Percentiles rank a stretch among this genome's conserved stretches.
These are phyloP conservation scores for Malurus elegans DNA, from an alignment of 2,113 vertebrate genomes.

Conservation along the genomic window DNA sequence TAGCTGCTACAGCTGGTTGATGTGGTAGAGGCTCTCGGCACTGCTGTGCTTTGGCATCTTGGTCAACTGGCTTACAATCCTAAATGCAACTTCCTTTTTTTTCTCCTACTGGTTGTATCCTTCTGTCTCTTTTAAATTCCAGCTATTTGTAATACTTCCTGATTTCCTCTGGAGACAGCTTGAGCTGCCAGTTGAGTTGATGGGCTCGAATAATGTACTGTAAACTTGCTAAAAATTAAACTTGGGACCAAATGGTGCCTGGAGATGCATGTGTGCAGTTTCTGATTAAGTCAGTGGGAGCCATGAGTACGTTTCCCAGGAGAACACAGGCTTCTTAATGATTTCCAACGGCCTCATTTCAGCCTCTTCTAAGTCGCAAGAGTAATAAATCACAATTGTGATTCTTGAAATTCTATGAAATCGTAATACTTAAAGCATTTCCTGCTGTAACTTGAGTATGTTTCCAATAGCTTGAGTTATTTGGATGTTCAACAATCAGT, in stretches of 20 bases:
- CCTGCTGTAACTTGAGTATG: background rate
- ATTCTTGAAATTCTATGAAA: background rate
- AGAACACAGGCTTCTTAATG: background rate
- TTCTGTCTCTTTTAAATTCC: constrained; percentile 22
- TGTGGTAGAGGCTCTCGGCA: background rate
- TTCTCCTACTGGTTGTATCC: background rate
- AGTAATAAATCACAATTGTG: background rate
- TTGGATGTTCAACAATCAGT: background rate
- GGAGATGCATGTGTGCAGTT: constrained; percentile 6
- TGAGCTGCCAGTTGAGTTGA: constrained; percentile 56
- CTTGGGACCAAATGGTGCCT: constrained; percentile 50
- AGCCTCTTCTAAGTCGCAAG: background rate
- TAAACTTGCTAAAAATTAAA: constrained; percentile 47
- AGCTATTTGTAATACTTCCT: constrained; percentile 41
- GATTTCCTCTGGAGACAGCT: constrained; percentile 46
- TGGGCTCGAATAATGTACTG: constrained; percentile 23
- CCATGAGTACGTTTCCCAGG: background rate
- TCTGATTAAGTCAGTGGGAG: constrained; percentile 24
- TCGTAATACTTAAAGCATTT: background rate
- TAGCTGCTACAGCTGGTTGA: background rate
- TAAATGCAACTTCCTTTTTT: background rate
- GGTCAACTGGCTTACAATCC: background rate
- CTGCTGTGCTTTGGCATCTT: background rate
- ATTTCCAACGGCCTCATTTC: constrained; percentile 13
- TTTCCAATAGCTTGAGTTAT: background rate